Base-by-base conservation (phyloP, 2,888 invertebrate genomes). In the Lithophane ornitopus region DNA sequence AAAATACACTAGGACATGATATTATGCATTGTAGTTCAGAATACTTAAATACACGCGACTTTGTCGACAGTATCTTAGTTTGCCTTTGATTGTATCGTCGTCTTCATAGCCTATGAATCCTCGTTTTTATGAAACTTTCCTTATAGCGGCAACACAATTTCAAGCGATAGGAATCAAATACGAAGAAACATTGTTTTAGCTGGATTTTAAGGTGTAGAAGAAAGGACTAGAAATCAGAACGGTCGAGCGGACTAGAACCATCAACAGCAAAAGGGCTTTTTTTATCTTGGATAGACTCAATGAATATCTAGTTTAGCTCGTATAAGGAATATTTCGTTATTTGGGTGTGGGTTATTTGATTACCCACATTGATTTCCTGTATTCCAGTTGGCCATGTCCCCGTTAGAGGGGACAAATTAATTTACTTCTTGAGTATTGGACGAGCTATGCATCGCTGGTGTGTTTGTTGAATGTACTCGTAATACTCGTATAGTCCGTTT, bases 131-230 rank as follows among this genome's bases (percentile, higher is more conserved):
- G n/a, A 80, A 84, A 59, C 2, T 34, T 80, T 69, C 69, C 65
- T 46, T 68, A 59, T 2, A 80, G 39, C 62, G 52, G 46, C 58
- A 54, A 68, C 63, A 84, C 62, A 81, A 79, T 65, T 70, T 68
- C 63, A 56, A 71, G 72, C 58, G 72, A 80, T 80, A 84, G 12
- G 16, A 68, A 84, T 84, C 80, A 78, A 59, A 69, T 79, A 65
- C 49, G 12, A 61, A 49, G 6, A 54, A 59, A 65, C 54, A 71
- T 71, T 72, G 80, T 79, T 84, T 58, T 56, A 68, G 70, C 26
- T 56, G 49, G 19, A 28, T 56, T 70, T n/a, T 11, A 14, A 26
- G 19, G n/a, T 34, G 8, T 46, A 39, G 46, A 26, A 39, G 49
- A 76, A 67, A 59, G 28, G 52, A 59, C n/a, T 41, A 8, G 26